Evolutionary conservation across 2,888 invertebrate genomes (phyloP), one percentile per base, ranked within the genome.

Genomic region (Himalopsyche tibetana): DNA sequence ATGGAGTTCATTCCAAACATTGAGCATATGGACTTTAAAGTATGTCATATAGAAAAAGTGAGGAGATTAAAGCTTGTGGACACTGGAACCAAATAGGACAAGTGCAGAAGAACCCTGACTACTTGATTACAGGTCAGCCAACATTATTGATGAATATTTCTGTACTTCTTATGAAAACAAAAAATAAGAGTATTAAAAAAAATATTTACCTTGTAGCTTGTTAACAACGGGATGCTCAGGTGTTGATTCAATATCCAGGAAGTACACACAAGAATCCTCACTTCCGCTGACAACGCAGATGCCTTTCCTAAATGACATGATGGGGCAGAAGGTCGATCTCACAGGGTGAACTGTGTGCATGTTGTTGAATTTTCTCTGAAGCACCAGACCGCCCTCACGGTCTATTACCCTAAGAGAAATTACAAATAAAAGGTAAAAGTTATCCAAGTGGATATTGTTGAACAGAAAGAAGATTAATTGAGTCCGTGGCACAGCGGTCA

Each of bases 311-410:
- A 96, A 96, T 89, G 96, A 96, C 96, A 96, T 96, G 89, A 96
- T 95, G 6, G 98, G 97, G 90, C 97, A 98, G 93, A 98, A 98
- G 5, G 96, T 95, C 51, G 97, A 96, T 89, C 94, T 93, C 38
- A 97, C 94, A 88, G 94, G 91, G 90, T 94, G 93, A 80, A 91
- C 91, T 83, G 93, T 92, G 91, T 96, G 96, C 82, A 92, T 91
- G 88, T 96, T 94, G 82, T 93, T 93, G 91, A 96, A 96, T 80
- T 94, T 95, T 89, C 95, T 94, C 91, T 95, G 95, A 82, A 96
- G 91, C 83, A 93, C 92, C 80, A 97, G 91, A 69, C 93, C 93
- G 82, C 96, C 96, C 89, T 96, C 95, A 89, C 94, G 93, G 91
- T 95, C 95, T 0, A 93, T 92, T 84, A 96, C 94, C 89, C 96